Evolutionary conservation across 2,797 vertebrate genomes (phyloP).

Genomic region (Odontamblyopus lacepedii): DNA sequence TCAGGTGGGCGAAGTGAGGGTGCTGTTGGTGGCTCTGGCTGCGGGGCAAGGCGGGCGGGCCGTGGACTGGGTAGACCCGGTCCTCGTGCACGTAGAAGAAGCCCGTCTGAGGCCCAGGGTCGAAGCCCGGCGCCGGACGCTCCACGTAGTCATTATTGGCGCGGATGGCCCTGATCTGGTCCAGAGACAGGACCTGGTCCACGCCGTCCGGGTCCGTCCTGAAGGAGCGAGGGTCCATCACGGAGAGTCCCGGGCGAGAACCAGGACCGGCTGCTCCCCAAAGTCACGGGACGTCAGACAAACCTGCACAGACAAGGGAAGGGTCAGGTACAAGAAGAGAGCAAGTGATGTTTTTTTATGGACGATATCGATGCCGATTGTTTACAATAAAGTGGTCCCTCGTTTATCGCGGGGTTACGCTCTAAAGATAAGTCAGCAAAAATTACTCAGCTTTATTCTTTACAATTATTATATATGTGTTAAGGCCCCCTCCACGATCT

Average conservation of each 20-base stretch:
- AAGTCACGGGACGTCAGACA: slow-evolving; percentile 87
- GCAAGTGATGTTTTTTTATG: too few species aligned
- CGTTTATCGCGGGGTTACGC: too few species aligned
- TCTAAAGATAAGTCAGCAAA: too few species aligned
- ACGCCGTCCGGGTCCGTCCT: slow-evolving; percentile 83
- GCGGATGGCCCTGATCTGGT: slow-evolving; percentile 91
- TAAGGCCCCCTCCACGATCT: too few species aligned
- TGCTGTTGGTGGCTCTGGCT: slow-evolving; percentile 89
- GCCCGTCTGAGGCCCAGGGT: slow-evolving; percentile 77
- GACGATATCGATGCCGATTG: too few species aligned
- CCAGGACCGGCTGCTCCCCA: slow-evolving; percentile 44
- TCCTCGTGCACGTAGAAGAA: slow-evolving; percentile 84
- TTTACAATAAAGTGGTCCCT: too few species aligned
- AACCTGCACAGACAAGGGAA: slow-evolving; percentile 46
- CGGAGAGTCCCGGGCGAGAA: slow-evolving; percentile 54
- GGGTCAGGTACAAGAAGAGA: background rate
- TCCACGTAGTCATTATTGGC: slow-evolving; percentile 98
- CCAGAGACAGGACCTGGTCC: slow-evolving; percentile 91
- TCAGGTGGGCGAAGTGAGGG: slow-evolving; percentile 80
- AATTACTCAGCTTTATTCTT: too few species aligned
- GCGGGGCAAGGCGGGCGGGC: slow-evolving; percentile 71
- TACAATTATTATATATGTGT: too few species aligned
- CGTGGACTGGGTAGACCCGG: slow-evolving; percentile 56
- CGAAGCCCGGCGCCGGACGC: slow-evolving; percentile 76
- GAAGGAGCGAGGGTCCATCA: slow-evolving; percentile 82